Conservation (phyloP, 2,888 invertebrate genomes). For the Cephus pulcher region DNA sequence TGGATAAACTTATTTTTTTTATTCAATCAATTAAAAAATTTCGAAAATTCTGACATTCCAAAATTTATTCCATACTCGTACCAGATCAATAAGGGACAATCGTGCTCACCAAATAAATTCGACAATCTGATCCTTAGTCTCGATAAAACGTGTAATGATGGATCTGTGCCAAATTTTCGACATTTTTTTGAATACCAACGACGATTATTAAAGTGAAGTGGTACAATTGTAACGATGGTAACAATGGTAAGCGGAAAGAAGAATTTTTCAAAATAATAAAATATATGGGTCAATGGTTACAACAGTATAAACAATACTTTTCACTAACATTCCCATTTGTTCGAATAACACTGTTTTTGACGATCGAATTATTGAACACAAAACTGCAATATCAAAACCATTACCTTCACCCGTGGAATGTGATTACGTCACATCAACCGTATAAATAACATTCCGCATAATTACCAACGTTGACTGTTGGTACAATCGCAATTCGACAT, state of each 20-base stretch:
- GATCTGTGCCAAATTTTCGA: neutral
- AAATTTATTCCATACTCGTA: neutral
- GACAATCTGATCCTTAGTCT: neutral
- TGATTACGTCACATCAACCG: neutral
- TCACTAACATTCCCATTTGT: neutral
- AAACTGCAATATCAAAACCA: neutral
- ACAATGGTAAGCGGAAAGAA: neutral
- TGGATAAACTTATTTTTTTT: neutral
- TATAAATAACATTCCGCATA: neutral
- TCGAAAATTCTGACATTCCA: neutral
- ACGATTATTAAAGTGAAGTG: neutral
- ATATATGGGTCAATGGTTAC: neutral
- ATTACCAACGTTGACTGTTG: neutral
- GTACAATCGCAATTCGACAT: neutral
- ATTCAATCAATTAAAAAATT: neutral
- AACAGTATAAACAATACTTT: neutral
- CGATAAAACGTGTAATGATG: neutral
- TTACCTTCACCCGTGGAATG: neutral
- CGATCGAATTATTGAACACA: neutral
- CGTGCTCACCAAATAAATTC: neutral
- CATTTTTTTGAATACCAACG: neutral
- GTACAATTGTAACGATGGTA: no score
- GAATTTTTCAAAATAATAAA: neutral
- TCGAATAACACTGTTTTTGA: neutral
- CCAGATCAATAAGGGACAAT: neutral